Conservation (phyloP, 2,113 vertebrate genomes). For the Nibea albiflora region DNA sequence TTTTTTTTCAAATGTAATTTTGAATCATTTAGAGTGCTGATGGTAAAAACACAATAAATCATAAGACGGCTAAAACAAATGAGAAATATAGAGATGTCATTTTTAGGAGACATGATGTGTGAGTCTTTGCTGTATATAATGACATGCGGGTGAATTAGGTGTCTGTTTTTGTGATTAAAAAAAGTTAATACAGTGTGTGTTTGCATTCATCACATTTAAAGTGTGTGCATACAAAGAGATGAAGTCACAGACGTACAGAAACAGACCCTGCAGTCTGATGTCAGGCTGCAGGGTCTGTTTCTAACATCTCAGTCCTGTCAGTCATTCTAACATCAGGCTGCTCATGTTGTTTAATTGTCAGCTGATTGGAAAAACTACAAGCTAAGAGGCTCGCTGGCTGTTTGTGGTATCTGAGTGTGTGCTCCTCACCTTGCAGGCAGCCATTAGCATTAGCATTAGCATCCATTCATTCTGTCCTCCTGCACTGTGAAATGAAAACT, state of each 20-base stretch:
- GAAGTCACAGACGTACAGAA: conserved; percentile 17
- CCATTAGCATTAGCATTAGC: background rate
- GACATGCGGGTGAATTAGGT: too few relatives aligned
- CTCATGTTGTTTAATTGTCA: background rate
- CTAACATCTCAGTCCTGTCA: background rate
- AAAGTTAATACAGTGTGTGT: too few relatives aligned
- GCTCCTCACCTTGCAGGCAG: conserved; percentile 1
- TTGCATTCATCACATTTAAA: too few relatives aligned
- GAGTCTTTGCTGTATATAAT: too few relatives aligned
- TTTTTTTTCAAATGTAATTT: background rate
- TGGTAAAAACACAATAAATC: too few relatives aligned
- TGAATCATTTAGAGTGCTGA: background rate
- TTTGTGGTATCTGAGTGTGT: too few relatives aligned
- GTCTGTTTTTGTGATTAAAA: too few relatives aligned
- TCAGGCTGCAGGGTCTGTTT: conserved; percentile 1
- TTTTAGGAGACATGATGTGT: too few relatives aligned
- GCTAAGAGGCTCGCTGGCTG: background rate
- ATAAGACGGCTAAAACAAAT: too few relatives aligned
- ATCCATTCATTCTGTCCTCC: background rate
- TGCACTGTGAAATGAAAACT: background rate
- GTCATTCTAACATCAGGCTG: background rate
- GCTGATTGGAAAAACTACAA: background rate
- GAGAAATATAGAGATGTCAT: too few relatives aligned
- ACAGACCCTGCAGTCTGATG: background rate
- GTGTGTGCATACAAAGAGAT: background rate